Conservation (phyloP, 2,113 vertebrate genomes). For the Gila orcuttii region DNA sequence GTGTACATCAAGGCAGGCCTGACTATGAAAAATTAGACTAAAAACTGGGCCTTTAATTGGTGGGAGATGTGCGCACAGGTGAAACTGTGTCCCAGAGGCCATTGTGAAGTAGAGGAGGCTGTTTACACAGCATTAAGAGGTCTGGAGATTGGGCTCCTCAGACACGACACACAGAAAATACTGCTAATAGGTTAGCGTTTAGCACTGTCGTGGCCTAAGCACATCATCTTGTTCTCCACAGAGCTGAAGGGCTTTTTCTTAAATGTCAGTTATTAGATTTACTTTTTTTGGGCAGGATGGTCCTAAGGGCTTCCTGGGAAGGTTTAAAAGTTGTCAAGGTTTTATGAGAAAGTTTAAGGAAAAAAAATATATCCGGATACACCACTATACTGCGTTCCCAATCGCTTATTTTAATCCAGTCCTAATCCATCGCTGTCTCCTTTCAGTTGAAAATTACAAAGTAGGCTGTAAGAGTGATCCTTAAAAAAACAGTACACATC, state of each 20-base stretch:
- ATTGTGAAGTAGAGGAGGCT: conserved; percentile 73
- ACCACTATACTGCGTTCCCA: neutral
- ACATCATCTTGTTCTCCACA: conserved; percentile 59
- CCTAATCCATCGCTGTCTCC: neutral
- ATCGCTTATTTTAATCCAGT: neutral
- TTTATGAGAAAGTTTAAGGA: neutral
- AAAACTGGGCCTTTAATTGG: conserved; percentile 92
- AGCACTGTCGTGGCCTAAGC: conserved; percentile 78
- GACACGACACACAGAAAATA: conserved; percentile 83
- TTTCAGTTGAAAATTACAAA: conserved; percentile 13
- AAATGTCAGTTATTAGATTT: conserved; percentile 88
- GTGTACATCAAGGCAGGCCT: conserved; percentile 11
- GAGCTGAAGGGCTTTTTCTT: conserved; percentile 72
- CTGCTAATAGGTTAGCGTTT: conserved; percentile 86
- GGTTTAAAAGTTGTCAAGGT: conserved; percentile 37
- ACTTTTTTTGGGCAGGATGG: conserved; percentile 70
- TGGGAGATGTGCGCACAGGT: conserved; percentile 93
- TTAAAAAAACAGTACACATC: neutral
- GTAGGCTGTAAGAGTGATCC: neutral
- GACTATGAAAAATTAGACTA: conserved; percentile 55
- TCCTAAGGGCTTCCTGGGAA: conserved; percentile 54
- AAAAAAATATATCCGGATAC: neutral
- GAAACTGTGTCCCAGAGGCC: conserved; percentile 87
- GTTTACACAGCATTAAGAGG: conserved; percentile 87
- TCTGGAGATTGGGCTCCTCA: conserved; percentile 81